Conservation (phyloP, 2,113 vertebrate species). For the Odontesthes bonariensis region DNA sequence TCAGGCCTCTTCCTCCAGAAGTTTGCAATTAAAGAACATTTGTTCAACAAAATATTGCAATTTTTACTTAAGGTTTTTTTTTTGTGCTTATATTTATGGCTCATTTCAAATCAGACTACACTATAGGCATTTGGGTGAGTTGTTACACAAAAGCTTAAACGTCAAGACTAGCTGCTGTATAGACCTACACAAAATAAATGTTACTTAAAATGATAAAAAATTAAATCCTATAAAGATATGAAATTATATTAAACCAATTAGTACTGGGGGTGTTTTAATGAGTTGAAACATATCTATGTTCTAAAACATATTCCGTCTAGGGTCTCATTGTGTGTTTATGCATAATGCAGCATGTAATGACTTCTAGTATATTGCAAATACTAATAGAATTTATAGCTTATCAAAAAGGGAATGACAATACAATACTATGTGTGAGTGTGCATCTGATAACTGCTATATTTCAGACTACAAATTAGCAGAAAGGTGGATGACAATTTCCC, state of each 20-base stretch:
- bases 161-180: not conserved
- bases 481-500: not conserved
- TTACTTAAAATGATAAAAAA: not conserved
- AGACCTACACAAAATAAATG: not conserved
- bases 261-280: not conserved
- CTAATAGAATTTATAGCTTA: conserved; percentile 28
- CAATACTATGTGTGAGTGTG: conserved; percentile 5
- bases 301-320: not conserved
- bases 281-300: conserved; percentile 5
- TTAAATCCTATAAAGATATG: not conserved
- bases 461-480: conserved; percentile 14
- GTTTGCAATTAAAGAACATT: too few species aligned
- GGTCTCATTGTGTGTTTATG: conserved; percentile 18
- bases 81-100: too few species aligned
- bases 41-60: too few species aligned
- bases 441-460: conserved; percentile 26
- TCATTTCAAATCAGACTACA: not conserved
- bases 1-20: too few species aligned
- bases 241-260: not conserved
- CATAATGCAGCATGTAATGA: conserved; percentile 22
- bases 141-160: not conserved
- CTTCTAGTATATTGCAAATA: not conserved
- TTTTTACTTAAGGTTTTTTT: too few species aligned
- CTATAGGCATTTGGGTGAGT: not conserved
- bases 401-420: conserved; percentile 24